Base-by-base conservation (phyloP, 2,113 vertebrate genomes). In the Litocranius walleri region DNA sequence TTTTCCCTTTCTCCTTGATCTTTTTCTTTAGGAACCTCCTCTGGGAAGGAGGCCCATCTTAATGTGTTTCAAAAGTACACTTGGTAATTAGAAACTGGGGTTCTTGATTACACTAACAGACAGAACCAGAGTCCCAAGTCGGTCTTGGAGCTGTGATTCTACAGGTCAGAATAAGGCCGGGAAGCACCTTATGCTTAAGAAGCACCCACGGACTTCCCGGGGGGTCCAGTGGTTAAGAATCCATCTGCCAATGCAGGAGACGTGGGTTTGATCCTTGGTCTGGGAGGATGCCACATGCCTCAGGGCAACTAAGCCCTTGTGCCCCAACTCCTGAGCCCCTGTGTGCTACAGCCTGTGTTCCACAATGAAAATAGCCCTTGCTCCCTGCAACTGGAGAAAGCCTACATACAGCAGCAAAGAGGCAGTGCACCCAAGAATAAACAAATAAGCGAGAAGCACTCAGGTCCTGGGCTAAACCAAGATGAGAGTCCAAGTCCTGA, bases 191-290 rank as follows among this genome's bases (percentile, higher is more conserved):
- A n/a, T 27, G 85, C 4, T 4, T 11, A 48, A 27, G 40, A 67
- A 90, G 33, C 2, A 1, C 9, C 16, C 43, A 29, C 0, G 2
- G 36, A 43, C 40, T 40, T 77, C 71, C 71, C 6, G 0, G 23
- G 12, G 25, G 23, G 36, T 27, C 23, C 6, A 14, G 6, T 43
- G 71, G 36, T 77, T 7, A 43, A 43, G 71, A 33, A 77, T 77
- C 71, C 23, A 43, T 3, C 36, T 14, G 23, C 71, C 71, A 77
- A 7, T 77, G 23, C 36, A 43, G 71, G 71, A 43, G 23, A 27
- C 6, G 3, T 27, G 23, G 36, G 6, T 27, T 43, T 77, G 36
- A 77, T 7, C 23, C 23, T 36, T 27, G 23, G 23, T 14, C 71
- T 77, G 71, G 36, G 36, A 43, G 25, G 71, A 43, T 27, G 7